Evolutionary conservation across 2,888 invertebrate genomes (phyloP), one percentile per base, ranked within the genome.

Genomic region (Xanthia togata): DNA sequence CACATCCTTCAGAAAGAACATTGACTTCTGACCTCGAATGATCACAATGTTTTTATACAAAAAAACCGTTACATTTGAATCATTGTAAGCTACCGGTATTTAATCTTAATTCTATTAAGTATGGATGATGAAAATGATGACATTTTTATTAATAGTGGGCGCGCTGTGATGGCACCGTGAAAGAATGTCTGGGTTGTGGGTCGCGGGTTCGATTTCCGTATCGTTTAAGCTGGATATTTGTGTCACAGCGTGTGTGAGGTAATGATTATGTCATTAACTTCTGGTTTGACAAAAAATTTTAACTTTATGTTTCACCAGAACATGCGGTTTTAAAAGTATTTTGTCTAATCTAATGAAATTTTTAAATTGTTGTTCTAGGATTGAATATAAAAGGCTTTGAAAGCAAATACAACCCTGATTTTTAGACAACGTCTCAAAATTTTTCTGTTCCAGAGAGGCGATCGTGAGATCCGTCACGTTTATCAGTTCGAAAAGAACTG

Each of bases 71-170:
- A 64, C 23, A 63, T 82, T 81, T 79, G 69, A 79, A 77, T 79
- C 76, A 77, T 78, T 59, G 47, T 55, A 53, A 63, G 81, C 87
- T 87, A 85, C 87, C 65, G 85, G 86, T 72, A 62, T 82, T 85
- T 31, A 78, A 71, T 70, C 67, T 63, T 77, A 73, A 77, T 81
- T 74, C 59, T 67, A 73, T 76, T 78, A 70, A 44, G 20, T 8
- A 20, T 50, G 47, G 69, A 63, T 76, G 35, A 70, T 67, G 50
- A 31, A 59, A 70, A 78, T 74, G 73, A 78, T 84, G 81, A 85
- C 83, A 85, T 38, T 83, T 75, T 83, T 81, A 78, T 81, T 63
- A 78, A 35, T 63, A 65, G 71, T 76, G n/a, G 57, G 53, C 23
- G 44, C 17, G 17, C 4, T 47, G 12, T 81, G 70, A 83, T 75